A percentile compares a stretch with the other conserved stretches of the same genome.
Evolutionary conservation across 2,888 invertebrate species (phyloP).

Genomic region (Diadegma fenestrale): DNA sequence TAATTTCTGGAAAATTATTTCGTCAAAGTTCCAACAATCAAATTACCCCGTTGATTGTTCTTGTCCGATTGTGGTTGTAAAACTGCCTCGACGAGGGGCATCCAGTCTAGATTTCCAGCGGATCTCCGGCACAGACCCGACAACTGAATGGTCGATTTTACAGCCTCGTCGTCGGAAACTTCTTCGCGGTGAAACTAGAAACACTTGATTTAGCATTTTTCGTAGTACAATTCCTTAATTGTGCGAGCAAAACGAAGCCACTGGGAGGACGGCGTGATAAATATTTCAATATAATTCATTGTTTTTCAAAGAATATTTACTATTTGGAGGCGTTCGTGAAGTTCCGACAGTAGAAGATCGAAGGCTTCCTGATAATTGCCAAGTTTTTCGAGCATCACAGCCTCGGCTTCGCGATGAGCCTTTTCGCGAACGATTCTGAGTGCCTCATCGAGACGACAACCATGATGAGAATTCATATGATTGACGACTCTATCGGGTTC

Average conservation of each 20-base stretch:
- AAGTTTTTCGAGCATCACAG: constrained; percentile 90
- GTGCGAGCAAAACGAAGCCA: background rate
- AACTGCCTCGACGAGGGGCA: constrained; percentile 82
- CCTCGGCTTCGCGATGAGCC: constrained; percentile 88
- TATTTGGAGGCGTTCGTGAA: constrained; percentile 80
- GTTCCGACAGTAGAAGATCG: constrained; percentile 86
- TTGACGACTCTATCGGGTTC: constrained; percentile 80
- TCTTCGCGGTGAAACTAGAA: constrained; percentile 73
- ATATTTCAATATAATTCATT: background rate
- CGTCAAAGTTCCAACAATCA: background rate
- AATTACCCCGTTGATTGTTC: constrained; percentile 75
- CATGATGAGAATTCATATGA: constrained; percentile 80
- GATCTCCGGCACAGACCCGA: constrained; percentile 82
- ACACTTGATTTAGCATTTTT: background rate
- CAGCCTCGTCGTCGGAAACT: constrained; percentile 76
- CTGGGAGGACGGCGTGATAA: no score
- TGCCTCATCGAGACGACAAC: constrained; percentile 88
- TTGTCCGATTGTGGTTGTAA: constrained; percentile 77
- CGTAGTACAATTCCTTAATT: background rate
- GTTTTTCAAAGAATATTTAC: constrained; percentile 70
- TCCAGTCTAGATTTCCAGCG: constrained; percentile 82
- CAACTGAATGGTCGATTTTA: constrained; percentile 78
- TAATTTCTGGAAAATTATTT: background rate
- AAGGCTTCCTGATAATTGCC: constrained; percentile 91
- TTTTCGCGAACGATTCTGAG: constrained; percentile 88